Percentiles rank a stretch among this genome's conserved stretches.
Conservation (phyloP, 2,888 invertebrate species). For the Elegia similella region DNA sequence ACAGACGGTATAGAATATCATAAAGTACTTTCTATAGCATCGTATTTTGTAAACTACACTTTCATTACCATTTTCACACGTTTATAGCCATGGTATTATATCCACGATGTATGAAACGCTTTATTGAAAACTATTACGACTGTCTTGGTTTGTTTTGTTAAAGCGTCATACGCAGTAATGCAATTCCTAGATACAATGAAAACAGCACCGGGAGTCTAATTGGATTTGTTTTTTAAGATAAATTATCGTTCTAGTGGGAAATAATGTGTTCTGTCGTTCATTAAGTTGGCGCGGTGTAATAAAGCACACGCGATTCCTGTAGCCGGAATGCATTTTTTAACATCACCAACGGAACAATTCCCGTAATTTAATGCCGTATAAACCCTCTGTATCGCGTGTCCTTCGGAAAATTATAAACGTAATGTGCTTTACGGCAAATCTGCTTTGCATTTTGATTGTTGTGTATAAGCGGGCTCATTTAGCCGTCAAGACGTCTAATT, state of each 20-base stretch:
- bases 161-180: slow-evolving; percentile 12
- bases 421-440: slow-evolving; percentile 18
- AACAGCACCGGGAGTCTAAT: slow-evolving; percentile 16
- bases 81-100: slow-evolving; percentile 9
- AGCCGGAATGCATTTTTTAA: slow-evolving; percentile 68
- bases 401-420: slow-evolving; percentile 47
- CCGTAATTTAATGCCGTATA: slow-evolving; percentile 65
- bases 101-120: not conserved
- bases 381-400: slow-evolving; percentile 62
- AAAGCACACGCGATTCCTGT: slow-evolving; percentile 64
- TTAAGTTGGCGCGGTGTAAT: slow-evolving; percentile 43
- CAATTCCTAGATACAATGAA: slow-evolving; percentile 15
- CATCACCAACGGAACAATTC: slow-evolving; percentile 69
- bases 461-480: slow-evolving; percentile 8
- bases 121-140: slow-evolving; percentile 8
- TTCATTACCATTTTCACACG: slow-evolving; percentile 7
- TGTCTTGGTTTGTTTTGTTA: slow-evolving; percentile 9
- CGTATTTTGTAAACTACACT: slow-evolving; percentile 7
- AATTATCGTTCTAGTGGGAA: slow-evolving; percentile 16
- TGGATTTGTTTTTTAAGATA: slow-evolving; percentile 18
- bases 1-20: slow-evolving; percentile 3
- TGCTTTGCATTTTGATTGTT: slow-evolving; percentile 18
- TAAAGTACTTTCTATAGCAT: slow-evolving; percentile 11
- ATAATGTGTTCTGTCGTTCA: slow-evolving; percentile 21
- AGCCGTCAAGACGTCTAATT: slow-evolving; percentile 9